These are phyloP conservation scores for Daubentonia madagascariensis DNA, from an alignment of 2,113 vertebrate genomes.

Conservation along the genomic window DNA sequence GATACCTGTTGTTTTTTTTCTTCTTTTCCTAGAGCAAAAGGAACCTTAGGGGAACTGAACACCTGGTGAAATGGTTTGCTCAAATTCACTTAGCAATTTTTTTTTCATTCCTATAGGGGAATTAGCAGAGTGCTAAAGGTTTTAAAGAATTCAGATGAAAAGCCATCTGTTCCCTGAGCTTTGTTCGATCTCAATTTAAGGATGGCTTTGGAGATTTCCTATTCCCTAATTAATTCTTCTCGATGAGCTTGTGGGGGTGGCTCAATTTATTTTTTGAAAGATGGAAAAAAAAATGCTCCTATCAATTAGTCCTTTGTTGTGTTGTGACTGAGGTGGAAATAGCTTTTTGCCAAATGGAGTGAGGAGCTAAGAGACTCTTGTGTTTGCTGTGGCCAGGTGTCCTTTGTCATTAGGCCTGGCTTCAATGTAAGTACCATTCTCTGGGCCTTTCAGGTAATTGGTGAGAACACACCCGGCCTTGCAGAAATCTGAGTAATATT, in stretches of 20 bases:
- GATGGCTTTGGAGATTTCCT: constrained; percentile 81
- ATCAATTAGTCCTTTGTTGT: constrained; percentile 79
- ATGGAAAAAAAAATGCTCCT: constrained; percentile 69
- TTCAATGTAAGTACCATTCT: constrained; percentile 74
- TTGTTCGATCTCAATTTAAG: constrained; percentile 78
- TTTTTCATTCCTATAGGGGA: constrained; percentile 67
- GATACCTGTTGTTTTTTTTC: constrained; percentile 59
- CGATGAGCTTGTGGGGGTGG: constrained; percentile 75
- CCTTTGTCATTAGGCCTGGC: constrained; percentile 66
- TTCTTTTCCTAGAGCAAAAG: neutral
- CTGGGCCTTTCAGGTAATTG: constrained; percentile 67
- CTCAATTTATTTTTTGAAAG: constrained; percentile 77
- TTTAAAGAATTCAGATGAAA: constrained; percentile 78
- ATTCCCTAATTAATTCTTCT: constrained; percentile 80
- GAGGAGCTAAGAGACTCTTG: constrained; percentile 73
- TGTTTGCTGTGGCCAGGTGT: constrained; percentile 74
- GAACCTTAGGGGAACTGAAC: constrained; percentile 72
- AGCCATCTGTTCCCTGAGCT: constrained; percentile 78
- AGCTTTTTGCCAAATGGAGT: constrained; percentile 76
- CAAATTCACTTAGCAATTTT: constrained; percentile 61
- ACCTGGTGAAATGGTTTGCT: constrained; percentile 73
- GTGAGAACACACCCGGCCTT: constrained; percentile 59
- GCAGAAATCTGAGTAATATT: constrained; percentile 63
- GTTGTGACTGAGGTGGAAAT: constrained; percentile 74
- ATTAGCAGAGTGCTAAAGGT: constrained; percentile 76